Evolutionary conservation across 1,140 invertebrate genomes (phyloP).

Genomic region (Chlorops oryzae): DNA sequence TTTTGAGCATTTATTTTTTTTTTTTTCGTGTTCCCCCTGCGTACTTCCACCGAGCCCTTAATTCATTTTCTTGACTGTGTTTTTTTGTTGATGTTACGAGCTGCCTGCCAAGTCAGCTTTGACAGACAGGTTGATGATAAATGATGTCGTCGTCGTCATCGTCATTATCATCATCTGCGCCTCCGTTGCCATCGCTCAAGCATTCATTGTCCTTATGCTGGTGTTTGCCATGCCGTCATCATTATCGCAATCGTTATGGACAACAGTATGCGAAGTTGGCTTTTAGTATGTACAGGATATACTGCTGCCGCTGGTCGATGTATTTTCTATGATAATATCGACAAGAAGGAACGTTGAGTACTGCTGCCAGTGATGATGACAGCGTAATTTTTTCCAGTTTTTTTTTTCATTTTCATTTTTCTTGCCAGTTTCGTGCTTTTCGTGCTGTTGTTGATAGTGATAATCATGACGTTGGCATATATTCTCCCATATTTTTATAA

Average conservation of each 20-base stretch:
- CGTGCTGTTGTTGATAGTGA: no score
- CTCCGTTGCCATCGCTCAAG: not conserved
- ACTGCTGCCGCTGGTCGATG: not conserved
- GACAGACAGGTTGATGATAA: constrained; percentile 49
- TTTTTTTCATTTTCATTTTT: no score
- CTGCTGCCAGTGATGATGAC: no score
- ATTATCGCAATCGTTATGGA: no score
- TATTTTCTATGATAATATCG: no score
- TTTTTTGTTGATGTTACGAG: constrained; percentile 11
- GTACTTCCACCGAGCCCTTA: constrained; percentile 12
- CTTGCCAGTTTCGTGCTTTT: no score
- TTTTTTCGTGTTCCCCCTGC: not conserved
- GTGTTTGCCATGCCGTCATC: constrained; percentile 13
- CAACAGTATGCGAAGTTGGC: no score
- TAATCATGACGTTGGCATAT: no score
- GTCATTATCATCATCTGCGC: constrained; percentile 3
- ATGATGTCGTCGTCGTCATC: constrained; percentile 41
- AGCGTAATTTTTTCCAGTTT: no score
- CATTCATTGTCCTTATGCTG: constrained; percentile 34
- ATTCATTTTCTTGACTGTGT: constrained; percentile 18
- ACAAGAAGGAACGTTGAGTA: no score
- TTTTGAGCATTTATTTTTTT: constrained; percentile 15
- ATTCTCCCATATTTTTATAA: no score
- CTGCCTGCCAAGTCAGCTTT: constrained; percentile 20
- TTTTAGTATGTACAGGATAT: not conserved